Base-by-base conservation (phyloP, 2,113 vertebrate genomes). In the Hippocampus barbouri region DNA sequence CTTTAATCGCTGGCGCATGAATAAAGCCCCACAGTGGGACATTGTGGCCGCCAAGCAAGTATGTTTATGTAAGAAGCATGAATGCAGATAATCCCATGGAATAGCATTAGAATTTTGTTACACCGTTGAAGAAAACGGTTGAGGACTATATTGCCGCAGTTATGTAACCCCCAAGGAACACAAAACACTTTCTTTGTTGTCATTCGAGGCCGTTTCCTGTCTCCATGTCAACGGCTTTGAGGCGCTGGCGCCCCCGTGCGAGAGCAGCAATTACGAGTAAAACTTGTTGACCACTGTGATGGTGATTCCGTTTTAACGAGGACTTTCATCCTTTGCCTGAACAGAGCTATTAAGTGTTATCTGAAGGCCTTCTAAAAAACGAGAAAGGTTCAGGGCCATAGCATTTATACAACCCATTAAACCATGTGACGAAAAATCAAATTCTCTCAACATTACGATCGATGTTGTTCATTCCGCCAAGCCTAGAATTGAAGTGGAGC, bases 61-160 rank as follows among this genome's bases (percentile, higher is more conserved):
- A 68, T 64, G 66, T 87, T 89, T 82, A 85, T 86, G 78, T 76
- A 86, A 86, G 4, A 54, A 56, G 69, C 79, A 70, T 75, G 61
- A 73, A 70, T 68, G 14, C 73, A 82, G 74, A 80, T 87, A 84
- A 89, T 79, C 82, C 71, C 40, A 59, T 82, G 66, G 68, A 81
- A 74, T 63, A 74, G 69, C 72, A 71, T 87, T 81, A 82, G 21
- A 74, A 70, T 49, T 49, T 14, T 14, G 12, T 40, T 3, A 30
- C 30, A 47, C 21, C 5, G n/a, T 23, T 34, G 30, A 30, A 27
- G 64, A 25, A 78, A 72, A 73, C 54, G 54, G 10, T 8, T 12
- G 45, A 21, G 11, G 30, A 66, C 49, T 73, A 51, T 15, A 61
- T 60, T 21, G 54, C 14, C 75, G 43, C 25, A 38, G 49, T 87